A percentile compares a stretch with the other conserved stretches of the same genome.
Conservation (phyloP, 2,113 vertebrate genomes). For the Pelvicachromis taeniatus region DNA sequence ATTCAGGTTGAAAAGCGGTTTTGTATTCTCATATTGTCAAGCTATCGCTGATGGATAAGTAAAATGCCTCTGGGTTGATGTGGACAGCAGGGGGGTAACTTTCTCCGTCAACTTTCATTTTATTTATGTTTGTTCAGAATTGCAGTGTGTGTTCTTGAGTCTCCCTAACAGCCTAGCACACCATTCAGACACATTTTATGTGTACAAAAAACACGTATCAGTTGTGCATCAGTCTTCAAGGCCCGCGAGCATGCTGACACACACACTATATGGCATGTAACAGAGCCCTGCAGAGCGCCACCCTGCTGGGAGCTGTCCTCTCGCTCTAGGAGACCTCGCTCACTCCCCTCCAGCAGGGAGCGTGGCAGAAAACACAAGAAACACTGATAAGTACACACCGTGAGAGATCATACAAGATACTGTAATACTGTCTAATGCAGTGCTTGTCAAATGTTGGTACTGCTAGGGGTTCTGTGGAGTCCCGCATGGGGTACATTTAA, state of each 20-base stretch:
- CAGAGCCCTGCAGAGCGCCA: slow-evolving; percentile 20
- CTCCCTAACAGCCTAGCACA: neutral
- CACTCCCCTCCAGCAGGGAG: slow-evolving; percentile 27
- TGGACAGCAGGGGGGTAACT: neutral
- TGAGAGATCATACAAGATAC: neutral
- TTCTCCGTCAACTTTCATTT: neutral
- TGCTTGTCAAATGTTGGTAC: neutral
- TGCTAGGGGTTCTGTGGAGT: neutral
- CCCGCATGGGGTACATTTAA: neutral
- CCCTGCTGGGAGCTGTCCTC: slow-evolving; percentile 40
- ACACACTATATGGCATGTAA: slow-evolving; percentile 23
- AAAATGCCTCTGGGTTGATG: neutral
- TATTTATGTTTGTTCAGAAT: neutral
- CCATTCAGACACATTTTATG: neutral
- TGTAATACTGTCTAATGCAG: neutral
- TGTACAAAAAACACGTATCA: neutral
- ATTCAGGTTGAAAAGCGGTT: neutral
- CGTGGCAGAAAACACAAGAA: slow-evolving; percentile 18
- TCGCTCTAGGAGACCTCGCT: slow-evolving; percentile 9
- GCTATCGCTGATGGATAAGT: neutral
- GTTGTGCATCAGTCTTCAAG: neutral
- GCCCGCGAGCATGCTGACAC: slow-evolving; percentile 10
- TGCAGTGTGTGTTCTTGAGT: neutral
- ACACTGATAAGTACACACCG: neutral
- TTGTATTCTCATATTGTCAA: neutral